Base-by-base conservation (phyloP, 2,888 invertebrate genomes). In the Sarcophaga carnaria region DNA sequence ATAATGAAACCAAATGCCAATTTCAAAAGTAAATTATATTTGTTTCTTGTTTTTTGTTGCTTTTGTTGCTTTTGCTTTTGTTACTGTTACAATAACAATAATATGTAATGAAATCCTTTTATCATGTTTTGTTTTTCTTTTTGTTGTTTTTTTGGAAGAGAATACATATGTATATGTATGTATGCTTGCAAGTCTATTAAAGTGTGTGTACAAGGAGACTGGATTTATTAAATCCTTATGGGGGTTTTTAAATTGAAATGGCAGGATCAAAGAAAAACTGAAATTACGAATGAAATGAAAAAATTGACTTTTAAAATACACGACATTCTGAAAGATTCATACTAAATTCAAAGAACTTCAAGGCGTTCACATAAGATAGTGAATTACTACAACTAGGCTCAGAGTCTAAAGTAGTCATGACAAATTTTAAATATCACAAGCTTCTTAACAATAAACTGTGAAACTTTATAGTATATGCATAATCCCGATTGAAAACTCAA, bases 1-100 rank as follows among this genome's bases (percentile, higher is more conserved):
- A 85, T 75, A 81, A 71, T 82, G 75, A 85, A 82, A 76, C 62
- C 67, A 75, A 85, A 75, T 71, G 85, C 69, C 78, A 86, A 80
- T 77, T 80, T 63, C 25, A 70, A 70, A 82, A 85, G 70, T 62
- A 82, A 82, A 75, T 71, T 49, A 79, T 37, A 70, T 66, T 82
- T 70, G 2, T 4, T 12, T 11, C 4, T 12, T 20, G 20, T 4
- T 12, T 49, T 0, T 49, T 49, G 49, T 49, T 49, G 49, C 3
- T 49, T 49, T 49, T 49, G 14, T 49, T 27, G 5, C 3, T 27
- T 10, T 49, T 49, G 49, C 3, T 49, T 49, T 49, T 49, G 14
- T 49, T 27, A 0, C 3, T 14, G 17, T 14, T 14, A 54, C 17
- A 17, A 54, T 54, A 17, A 54, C 12, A 54, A 17, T 54, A 54